Percentiles rank a stretch among this genome's conserved stretches.
Evolutionary conservation across 2,797 vertebrate species (phyloP).

Genomic region (Gambusia yucatana): DNA sequence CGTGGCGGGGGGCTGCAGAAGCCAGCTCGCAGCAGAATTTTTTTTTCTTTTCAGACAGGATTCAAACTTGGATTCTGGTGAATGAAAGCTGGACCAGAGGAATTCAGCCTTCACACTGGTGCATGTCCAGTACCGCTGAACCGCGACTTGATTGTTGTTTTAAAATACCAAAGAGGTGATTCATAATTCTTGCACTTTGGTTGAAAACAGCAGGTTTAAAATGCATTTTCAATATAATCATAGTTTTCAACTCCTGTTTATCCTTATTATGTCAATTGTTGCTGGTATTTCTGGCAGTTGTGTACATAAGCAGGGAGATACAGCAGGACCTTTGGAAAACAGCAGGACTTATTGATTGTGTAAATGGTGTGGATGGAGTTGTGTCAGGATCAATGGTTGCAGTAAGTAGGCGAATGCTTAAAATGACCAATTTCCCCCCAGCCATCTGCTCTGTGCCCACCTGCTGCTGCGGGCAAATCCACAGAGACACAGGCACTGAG

Average conservation of each 20-base stretch:
- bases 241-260: neutral
- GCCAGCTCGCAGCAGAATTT: slow-evolving; percentile 54
- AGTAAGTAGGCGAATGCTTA: slow-evolving; percentile 37
- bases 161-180: neutral
- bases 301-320: neutral
- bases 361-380: slow-evolving; percentile 50
- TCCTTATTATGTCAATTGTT: slow-evolving; percentile 50
- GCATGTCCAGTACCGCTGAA: slow-evolving; percentile 28
- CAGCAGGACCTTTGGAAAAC: slow-evolving; percentile 26
- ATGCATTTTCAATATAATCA: neutral
- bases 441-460: neutral
- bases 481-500: neutral
- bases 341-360: slow-evolving; percentile 64
- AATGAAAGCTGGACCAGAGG: slow-evolving; percentile 64
- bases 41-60: slow-evolving; percentile 55
- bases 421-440: neutral
- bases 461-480: neutral
- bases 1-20: slow-evolving; percentile 59
- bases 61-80: slow-evolving; percentile 65
- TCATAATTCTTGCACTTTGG: neutral
- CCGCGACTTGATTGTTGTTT: slow-evolving; percentile 7
- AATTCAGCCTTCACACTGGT: slow-evolving; percentile 55
- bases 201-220: neutral
- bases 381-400: slow-evolving; percentile 28
- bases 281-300: neutral